Conservation (phyloP, 2,888 invertebrate genomes). For the Thymelicus sylvestris region DNA sequence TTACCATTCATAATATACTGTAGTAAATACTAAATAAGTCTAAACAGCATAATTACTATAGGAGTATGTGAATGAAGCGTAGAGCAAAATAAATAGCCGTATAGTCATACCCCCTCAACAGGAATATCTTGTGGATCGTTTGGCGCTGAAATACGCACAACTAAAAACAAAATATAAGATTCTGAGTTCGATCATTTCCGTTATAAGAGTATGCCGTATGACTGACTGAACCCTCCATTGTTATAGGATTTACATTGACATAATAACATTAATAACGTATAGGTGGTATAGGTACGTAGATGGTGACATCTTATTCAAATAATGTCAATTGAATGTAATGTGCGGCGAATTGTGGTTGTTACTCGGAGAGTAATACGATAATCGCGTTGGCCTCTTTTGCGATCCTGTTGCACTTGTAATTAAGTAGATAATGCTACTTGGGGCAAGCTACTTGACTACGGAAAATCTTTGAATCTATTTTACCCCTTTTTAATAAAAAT, state of each 20-base stretch:
- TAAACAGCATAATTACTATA: not conserved
- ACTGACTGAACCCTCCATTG: too few relatives aligned
- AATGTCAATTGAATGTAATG: not conserved
- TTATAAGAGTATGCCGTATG: too few relatives aligned
- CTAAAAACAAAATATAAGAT: too few relatives aligned
- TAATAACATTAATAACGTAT: not conserved
- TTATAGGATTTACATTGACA: not conserved
- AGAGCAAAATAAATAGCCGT: not conserved
- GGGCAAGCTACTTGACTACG: not conserved
- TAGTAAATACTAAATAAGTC: not conserved
- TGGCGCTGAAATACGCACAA: not conserved
- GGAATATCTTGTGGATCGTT: not conserved
- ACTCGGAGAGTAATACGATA: slow-evolving; percentile 12
- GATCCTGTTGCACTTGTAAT: slow-evolving; percentile 3
- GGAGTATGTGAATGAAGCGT: not conserved
- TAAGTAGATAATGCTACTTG: slow-evolving; percentile 1
- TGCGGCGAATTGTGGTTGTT: slow-evolving; percentile 10
- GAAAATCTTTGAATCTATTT: too few relatives aligned
- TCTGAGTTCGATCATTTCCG: too few relatives aligned
- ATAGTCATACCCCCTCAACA: not conserved
- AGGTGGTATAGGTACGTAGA: too few relatives aligned
- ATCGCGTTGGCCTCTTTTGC: slow-evolving; percentile 10
- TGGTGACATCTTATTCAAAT: slow-evolving; percentile 3
- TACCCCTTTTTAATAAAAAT: too few relatives aligned
- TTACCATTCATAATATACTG: not conserved